These are phyloP conservation scores for Callipepla californica DNA, from an alignment of 2,113 vertebrate species.

Conservation along the genomic window DNA sequence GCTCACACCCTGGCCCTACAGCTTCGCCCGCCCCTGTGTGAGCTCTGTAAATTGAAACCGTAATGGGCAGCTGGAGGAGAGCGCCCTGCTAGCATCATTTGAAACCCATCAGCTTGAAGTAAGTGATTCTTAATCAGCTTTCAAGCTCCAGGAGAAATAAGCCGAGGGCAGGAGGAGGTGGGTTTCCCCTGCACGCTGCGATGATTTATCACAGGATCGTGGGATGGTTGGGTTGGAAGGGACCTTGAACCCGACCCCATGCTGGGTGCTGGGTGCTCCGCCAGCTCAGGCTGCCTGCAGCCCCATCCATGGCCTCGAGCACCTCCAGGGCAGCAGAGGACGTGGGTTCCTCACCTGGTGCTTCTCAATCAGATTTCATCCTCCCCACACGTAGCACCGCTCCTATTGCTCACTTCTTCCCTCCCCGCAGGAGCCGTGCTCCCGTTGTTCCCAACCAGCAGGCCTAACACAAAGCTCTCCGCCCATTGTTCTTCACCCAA, in stretches of 20 bases:
- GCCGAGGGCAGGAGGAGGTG: conserved; percentile 1
- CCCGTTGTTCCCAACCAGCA: background rate
- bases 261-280: too few relatives aligned
- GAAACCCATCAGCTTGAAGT: background rate
- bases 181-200: background rate
- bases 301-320: too few relatives aligned
- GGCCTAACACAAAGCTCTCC: background rate
- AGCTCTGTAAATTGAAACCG: background rate
- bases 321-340: too few relatives aligned
- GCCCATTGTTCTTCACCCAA: background rate
- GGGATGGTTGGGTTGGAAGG: background rate
- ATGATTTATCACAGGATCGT: background rate
- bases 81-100: conserved; percentile 2
- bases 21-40: background rate
- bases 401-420: background rate
- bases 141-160: background rate
- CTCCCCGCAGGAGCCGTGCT: background rate
- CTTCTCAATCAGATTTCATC: too few relatives aligned
- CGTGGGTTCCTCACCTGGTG: too few relatives aligned
- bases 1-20: background rate
- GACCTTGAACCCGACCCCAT: background rate
- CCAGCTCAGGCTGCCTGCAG: too few relatives aligned
- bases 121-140: conserved; percentile 15
- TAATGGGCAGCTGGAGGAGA: background rate
- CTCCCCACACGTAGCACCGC: background rate